These are phyloP conservation scores for Cerastis rubricosa DNA, from an alignment of 2,888 invertebrate genomes.

Conservation along the genomic window DNA sequence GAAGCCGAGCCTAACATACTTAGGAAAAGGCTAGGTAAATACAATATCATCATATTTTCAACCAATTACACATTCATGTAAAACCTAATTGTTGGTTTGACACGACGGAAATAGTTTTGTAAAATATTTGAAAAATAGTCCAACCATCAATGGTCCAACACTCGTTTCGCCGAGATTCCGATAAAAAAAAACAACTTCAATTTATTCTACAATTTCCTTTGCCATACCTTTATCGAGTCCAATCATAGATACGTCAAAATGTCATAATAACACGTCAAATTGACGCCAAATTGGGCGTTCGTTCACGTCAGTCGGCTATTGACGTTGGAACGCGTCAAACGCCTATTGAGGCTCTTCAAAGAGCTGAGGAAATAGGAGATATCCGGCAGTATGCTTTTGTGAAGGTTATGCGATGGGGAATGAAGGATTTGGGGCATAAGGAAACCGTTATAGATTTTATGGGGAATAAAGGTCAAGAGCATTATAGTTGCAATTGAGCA, in stretches of 20 bases:
- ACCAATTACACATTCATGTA: not conserved
- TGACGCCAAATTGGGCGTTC: conserved; percentile 59
- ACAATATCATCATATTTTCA: too few relatives aligned
- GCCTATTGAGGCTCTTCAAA: conserved; percentile 57
- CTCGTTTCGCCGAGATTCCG: not conserved
- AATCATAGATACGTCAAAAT: conserved; percentile 48
- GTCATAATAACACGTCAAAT: conserved; percentile 62
- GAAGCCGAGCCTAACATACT: too few relatives aligned
- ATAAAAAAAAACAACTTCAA: conserved; percentile 17
- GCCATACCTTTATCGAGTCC: conserved; percentile 16
- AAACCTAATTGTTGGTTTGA: not conserved
- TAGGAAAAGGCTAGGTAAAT: too few relatives aligned
- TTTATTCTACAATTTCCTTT: conserved; percentile 28
- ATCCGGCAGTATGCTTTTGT: conserved; percentile 54
- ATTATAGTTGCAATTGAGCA: too few relatives aligned
- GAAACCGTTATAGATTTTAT: conserved; percentile 40
- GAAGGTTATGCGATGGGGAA: conserved; percentile 20
- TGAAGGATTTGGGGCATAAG: conserved; percentile 17
- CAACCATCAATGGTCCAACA: not conserved
- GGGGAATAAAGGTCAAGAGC: not conserved
- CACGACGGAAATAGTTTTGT: not conserved
- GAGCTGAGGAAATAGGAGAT: conserved; percentile 60
- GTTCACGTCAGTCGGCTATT: conserved; percentile 45
- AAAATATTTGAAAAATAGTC: not conserved
- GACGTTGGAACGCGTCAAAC: conserved; percentile 32